Base-by-base conservation (phyloP, 1,140 invertebrate species). In the Drosophila rhopaloa region DNA sequence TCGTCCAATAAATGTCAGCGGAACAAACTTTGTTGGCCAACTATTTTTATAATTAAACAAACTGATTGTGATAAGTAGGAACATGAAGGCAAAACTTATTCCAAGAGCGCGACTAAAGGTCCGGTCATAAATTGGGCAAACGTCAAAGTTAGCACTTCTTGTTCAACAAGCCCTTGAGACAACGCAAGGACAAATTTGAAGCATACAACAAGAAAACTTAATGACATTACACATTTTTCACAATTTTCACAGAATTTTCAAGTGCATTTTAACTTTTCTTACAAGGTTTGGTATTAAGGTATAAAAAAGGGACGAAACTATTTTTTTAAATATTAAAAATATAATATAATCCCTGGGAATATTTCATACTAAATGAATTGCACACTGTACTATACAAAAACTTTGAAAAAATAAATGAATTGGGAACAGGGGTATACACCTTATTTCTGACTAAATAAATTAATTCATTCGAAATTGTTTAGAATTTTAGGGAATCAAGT, bases 21-120 rank as follows among this genome's bases (percentile, higher is more conserved):
- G 43, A 76, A 29, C 24, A 66, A 83, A 84, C 48, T 83, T 84
- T 67, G 81, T 83, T 83, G 19, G 54, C 60, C 57, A 83, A 83
- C 81, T 83, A 83, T 83, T 83, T 83, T 83, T 84, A 83, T 83
- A 84, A 83, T 83, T 80, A 61, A 76, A 83, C 76, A 80, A 83
- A 72, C 81, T 84, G 56, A 84, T 85, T 81, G 81, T 66, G 73
- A 85, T 83, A 80, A 83, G 81, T 62, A 77, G 73, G 38, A 65
- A 77, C 51, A 65, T 70, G 70, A 83, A 71, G 55, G 74, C 40
- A 10, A 44, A 65, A 79, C 50, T 63, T 59, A 61, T 60, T 58
- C 44, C 46, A 57, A 72, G 35, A 41, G 56, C 13, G 14, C 32
- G 27, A 10, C 50, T 10, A 50, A 73, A 72, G 70, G 67, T 72